A percentile compares a stretch with the other conserved stretches of the same genome.
Evolutionary conservation across 2,888 invertebrate species (phyloP).

Genomic region (Anarsia innoxiella): DNA sequence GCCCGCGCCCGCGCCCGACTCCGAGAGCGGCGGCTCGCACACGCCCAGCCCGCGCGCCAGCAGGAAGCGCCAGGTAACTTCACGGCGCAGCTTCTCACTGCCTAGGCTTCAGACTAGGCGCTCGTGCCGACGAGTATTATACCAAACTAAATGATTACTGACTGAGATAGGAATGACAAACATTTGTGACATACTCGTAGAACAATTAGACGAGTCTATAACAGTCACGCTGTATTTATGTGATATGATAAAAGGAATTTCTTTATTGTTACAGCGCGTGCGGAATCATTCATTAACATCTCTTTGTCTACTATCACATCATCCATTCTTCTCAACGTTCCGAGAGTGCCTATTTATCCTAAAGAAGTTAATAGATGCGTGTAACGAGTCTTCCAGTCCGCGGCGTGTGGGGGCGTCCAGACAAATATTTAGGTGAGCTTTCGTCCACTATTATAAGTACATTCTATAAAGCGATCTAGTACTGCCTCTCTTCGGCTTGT

Average conservation of each 20-base stretch:
- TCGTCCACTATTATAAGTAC: no score
- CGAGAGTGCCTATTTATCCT: conserved; percentile 97
- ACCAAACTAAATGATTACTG: no score
- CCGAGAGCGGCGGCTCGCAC: conserved; percentile 91
- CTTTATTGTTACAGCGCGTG: conserved; percentile 78
- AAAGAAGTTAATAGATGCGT: conserved; percentile 97
- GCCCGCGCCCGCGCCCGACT: conserved; percentile 78
- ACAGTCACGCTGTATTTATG: no score
- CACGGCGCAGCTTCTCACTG: not conserved
- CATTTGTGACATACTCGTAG: no score
- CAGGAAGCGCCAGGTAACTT: conserved; percentile 82
- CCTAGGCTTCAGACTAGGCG: no score
- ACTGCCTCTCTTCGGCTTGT: no score
- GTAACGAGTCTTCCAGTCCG: conserved; percentile 95
- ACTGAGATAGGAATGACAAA: no score
- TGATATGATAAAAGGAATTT: no score
- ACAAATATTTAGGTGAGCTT: conserved; percentile 87
- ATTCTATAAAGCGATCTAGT: no score
- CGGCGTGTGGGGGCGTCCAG: conserved; percentile 92
- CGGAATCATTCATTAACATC: conserved; percentile 97
- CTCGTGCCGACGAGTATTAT: no score
- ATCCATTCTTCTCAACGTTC: conserved; percentile 99
- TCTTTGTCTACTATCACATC: conserved; percentile 97
- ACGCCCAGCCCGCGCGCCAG: conserved; percentile 90
- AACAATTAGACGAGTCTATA: no score